Evolutionary conservation across 1,140 invertebrate genomes (phyloP).

Genomic region (Drosophila malerkotliana): DNA sequence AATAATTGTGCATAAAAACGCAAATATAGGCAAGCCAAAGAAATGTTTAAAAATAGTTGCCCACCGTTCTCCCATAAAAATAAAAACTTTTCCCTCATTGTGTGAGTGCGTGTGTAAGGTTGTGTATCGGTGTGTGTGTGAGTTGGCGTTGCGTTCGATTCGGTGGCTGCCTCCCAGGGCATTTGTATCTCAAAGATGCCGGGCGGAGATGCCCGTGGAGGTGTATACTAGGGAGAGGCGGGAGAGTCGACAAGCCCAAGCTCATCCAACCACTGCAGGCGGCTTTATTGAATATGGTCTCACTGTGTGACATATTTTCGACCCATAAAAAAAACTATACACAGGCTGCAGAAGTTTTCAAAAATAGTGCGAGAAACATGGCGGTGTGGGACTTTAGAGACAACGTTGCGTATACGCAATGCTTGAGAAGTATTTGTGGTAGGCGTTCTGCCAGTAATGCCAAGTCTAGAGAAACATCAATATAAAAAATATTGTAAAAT

Average conservation of each 20-base stretch:
- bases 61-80: slow-evolving; percentile 62
- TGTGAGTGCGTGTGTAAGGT: slow-evolving; percentile 19
- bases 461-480: too few relatives aligned
- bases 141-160: slow-evolving; percentile 31
- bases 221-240: slow-evolving; percentile 3
- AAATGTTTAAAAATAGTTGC: slow-evolving; percentile 71
- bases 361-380: slow-evolving; percentile 38
- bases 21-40: slow-evolving; percentile 59
- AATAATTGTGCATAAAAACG: slow-evolving; percentile 49
- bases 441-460: background rate
- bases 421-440: background rate
- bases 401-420: slow-evolving; percentile 45
- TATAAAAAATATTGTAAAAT: too few relatives aligned
- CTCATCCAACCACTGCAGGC: slow-evolving; percentile 41
- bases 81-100: slow-evolving; percentile 31
- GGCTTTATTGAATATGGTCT: slow-evolving; percentile 33
- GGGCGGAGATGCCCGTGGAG: slow-evolving; percentile 10
- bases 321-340: slow-evolving; percentile 4
- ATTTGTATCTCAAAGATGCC: slow-evolving; percentile 23
- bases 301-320: slow-evolving; percentile 44
- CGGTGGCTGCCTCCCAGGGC: slow-evolving; percentile 50
- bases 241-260: background rate
- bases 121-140: slow-evolving; percentile 28
- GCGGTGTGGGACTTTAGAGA: slow-evolving; percentile 2
- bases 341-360: slow-evolving; percentile 23